Conservation (phyloP, 2,888 invertebrate genomes). For the Quadroppia sp. region DNA sequence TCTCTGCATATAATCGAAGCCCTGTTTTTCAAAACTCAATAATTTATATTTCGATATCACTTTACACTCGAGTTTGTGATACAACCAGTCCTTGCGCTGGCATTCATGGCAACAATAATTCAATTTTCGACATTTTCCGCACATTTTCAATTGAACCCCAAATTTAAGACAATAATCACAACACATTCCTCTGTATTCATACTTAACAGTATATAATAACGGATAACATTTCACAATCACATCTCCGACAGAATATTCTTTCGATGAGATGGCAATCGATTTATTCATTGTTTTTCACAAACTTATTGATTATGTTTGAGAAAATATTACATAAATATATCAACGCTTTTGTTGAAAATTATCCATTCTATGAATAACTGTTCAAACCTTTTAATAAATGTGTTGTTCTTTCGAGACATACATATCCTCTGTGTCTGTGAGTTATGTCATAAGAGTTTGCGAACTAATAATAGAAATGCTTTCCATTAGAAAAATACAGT, state of each 20-base stretch:
- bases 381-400: not conserved
- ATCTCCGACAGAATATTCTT: conserved; percentile 36
- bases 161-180: conserved; percentile 37
- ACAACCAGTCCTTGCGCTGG: conserved; percentile 26
- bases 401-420: not conserved
- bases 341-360: no score
- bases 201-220: conserved; percentile 32
- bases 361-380: no score
- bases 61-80: conserved; percentile 36
- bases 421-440: not conserved
- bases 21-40: conserved; percentile 39
- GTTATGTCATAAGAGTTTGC: no score
- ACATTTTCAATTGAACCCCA: conserved; percentile 3
- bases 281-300: not conserved
- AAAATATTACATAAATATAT: no score
- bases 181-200: conserved; percentile 38
- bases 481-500: not conserved
- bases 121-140: conserved; percentile 37
- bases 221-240: conserved; percentile 32
- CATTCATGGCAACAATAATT: conserved; percentile 34
- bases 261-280: conserved; percentile 1
- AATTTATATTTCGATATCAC: conserved; percentile 31
- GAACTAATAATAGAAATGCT: not conserved
- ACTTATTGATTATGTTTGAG: no score
- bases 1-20: conserved; percentile 42